Conservation (phyloP, 2,113 vertebrate genomes). For the Nymphicus hollandicus region DNA sequence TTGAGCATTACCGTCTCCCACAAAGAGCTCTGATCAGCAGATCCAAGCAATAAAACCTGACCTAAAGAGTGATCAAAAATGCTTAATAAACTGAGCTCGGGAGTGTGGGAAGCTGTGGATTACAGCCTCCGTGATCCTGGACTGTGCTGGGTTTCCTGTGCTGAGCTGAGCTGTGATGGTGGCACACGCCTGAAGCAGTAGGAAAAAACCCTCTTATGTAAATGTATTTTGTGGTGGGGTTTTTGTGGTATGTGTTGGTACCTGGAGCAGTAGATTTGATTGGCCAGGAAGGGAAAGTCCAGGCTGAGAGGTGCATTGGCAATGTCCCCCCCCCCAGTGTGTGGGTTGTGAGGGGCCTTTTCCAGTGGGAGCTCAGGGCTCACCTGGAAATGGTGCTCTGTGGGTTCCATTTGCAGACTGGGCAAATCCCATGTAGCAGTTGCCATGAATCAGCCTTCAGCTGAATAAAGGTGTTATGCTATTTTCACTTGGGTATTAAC, state of each 20-base stretch:
- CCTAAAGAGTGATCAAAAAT: background rate
- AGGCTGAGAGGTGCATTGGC: too few species aligned
- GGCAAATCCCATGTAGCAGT: background rate
- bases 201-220: rapidly evolving
- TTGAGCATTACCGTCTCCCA: rapidly evolving
- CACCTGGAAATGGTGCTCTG: background rate
- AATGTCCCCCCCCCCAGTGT: rapidly evolving
- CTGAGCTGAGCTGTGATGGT: background rate
- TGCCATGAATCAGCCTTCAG: background rate
- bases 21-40: background rate
- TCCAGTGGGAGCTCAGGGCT: rapidly evolving
- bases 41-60: background rate
- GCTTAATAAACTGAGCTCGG: background rate
- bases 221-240: background rate
- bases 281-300: background rate
- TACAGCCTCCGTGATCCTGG: background rate
- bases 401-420: background rate
- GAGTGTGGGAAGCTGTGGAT: background rate
- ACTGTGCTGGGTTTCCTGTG: background rate
- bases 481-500: constrained; percentile 27
- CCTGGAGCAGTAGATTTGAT: too few species aligned
- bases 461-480: background rate
- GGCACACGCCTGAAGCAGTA: rapidly evolving
- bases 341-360: background rate
- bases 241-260: background rate